phyloP scores from a whole-genome alignment of 2,888 invertebrate species.

The Chymomyza fuscimana region DNA sequence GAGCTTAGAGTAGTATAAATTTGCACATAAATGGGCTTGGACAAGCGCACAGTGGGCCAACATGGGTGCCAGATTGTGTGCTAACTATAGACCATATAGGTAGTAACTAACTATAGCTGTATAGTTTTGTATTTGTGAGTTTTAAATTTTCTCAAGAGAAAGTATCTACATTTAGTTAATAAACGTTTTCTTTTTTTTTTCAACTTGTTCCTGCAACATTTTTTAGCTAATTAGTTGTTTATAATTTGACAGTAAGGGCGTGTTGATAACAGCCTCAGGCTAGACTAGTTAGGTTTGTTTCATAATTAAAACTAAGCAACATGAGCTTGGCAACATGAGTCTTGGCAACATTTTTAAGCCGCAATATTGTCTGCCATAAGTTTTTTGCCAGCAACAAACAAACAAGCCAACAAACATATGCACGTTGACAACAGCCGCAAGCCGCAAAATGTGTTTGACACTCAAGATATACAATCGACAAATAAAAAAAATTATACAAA shows the following conservation, averaged over 20 bases:
- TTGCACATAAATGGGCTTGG: constrained; percentile 62
- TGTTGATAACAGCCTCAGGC: constrained; percentile 19
- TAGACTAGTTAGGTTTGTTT: constrained; percentile 3
- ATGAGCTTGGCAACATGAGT: neutral
- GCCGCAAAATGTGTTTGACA: neutral
- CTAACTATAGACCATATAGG: neutral
- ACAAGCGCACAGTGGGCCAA: constrained; percentile 17
- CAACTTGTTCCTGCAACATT: constrained; percentile 13
- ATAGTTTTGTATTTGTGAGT: no score
- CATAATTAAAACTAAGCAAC: neutral
- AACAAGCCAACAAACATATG: neutral
- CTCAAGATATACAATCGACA: constrained; percentile 13
- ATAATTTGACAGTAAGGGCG: constrained; percentile 35
- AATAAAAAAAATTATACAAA: constrained; percentile 27
- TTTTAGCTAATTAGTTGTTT: constrained; percentile 31
- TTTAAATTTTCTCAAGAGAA: constrained; percentile 19
- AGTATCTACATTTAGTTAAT: constrained; percentile 21
- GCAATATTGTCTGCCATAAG: neutral
- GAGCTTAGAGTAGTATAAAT: constrained; percentile 40
- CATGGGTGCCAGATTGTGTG: neutral
- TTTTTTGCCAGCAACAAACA: constrained; percentile 2
- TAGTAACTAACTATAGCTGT: neutral
- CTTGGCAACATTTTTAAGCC: neutral
- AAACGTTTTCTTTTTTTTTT: constrained; percentile 24
- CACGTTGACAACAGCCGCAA: neutral